Percentiles rank a stretch among this genome's conserved stretches.
These are phyloP conservation scores for Barypeithes pellucidus DNA, from an alignment of 2,888 invertebrate species.

Conservation along the genomic window DNA sequence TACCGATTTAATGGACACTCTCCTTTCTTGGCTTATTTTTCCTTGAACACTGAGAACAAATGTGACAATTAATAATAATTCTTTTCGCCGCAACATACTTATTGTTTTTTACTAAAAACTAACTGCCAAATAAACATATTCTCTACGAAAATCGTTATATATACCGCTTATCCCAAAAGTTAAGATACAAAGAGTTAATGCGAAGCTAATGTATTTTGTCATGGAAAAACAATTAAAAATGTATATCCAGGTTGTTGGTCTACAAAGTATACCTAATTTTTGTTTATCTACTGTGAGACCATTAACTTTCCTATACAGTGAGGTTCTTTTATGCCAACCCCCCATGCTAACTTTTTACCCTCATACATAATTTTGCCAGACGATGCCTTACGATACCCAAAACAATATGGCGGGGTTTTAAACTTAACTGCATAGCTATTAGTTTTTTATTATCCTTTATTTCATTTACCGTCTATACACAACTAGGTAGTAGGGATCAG, in stretches of 20 bases:
- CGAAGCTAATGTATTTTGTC: conserved; percentile 6
- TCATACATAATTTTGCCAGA: too few species aligned
- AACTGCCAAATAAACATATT: neutral
- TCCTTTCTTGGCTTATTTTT: neutral
- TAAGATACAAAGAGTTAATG: conserved; percentile 12
- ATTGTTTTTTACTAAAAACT: conserved; percentile 4
- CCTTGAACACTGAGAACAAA: neutral
- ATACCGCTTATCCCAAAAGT: neutral
- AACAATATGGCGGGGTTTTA: too few species aligned
- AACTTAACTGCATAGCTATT: too few species aligned
- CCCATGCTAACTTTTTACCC: too few species aligned
- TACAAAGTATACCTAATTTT: too few species aligned
- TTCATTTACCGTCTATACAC: too few species aligned
- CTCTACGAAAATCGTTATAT: neutral
- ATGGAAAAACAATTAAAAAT: conserved; percentile 6
- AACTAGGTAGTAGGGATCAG: too few species aligned
- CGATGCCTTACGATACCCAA: too few species aligned
- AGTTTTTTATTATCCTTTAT: too few species aligned
- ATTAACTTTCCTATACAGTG: too few species aligned
- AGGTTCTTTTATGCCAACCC: too few species aligned
- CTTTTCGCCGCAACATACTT: neutral
- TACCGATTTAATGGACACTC: neutral
- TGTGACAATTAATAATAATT: neutral
- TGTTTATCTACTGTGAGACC: neutral
- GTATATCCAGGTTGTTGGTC: conserved; percentile 5